Base-by-base conservation (phyloP, 37 sponge, comb jelly and placozoan species). In the Oopsacas minuta region DNA sequence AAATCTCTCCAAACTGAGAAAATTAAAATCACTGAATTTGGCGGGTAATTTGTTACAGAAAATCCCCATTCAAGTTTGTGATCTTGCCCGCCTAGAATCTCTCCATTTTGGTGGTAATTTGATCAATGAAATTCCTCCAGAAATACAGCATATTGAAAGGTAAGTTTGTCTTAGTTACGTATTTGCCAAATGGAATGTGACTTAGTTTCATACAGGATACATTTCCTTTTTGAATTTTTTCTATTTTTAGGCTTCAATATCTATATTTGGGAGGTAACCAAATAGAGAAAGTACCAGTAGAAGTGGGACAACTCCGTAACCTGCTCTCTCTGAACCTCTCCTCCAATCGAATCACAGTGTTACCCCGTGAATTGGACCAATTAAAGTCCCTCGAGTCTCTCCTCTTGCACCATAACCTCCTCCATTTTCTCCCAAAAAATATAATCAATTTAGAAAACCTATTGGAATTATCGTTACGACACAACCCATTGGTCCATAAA, bases 261-360 rank as follows among this genome's bases (percentile, higher is more conserved):
- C 81, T 95, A 37, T 95, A 93, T 81, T 87, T 95, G 25, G 96
- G 96, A 30, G 96, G 94, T 0, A 95, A 95, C 83, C 84, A 53
- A 35, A 83, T 95, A 0, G 22, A 36, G 0, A 35, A 36, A 0
- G 84, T 95, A 8, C 94, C 96, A 15, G 38, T 82, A 20, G 92
- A 90, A 38, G 81, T 95, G 23, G 90, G 92, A 35, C 37, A 88
- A 52, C 85, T 95, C 12, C 28, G 37, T 28, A 37, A 61, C 0
- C 88, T 95, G 36, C 25, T 84, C 23, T 83, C 90, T 10, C 89
- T 95, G 32, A 49, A 36, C 32, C 88, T 95, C 83, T 85, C 83
- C 39, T 89, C 83, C 82, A 95, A 95, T 84, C 84, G 82, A 38
- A 81, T 95, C 20, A 32, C 38, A 8, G 23, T 36, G 30, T 83